These are phyloP conservation scores for Geophilus truncorum DNA, from an alignment of 2,888 invertebrate genomes.

Conservation along the genomic window DNA sequence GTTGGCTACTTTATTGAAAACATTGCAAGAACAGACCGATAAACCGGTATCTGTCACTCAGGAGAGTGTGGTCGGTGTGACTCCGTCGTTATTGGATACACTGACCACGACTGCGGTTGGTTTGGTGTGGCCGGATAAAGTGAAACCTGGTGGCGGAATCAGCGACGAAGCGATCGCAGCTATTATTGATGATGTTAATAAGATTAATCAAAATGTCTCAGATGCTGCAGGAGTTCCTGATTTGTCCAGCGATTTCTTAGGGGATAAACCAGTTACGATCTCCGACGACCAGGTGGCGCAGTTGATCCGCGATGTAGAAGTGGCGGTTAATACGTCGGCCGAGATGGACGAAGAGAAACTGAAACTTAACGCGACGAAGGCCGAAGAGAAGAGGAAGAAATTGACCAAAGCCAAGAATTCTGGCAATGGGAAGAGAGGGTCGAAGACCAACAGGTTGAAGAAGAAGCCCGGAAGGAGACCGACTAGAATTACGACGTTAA, in stretches of 20 bases:
- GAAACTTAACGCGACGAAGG: background rate
- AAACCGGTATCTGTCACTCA: background rate
- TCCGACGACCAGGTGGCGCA: background rate
- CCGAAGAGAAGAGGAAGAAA: background rate
- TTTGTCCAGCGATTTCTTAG: background rate
- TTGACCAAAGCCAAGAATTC: background rate
- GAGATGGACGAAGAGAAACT: background rate
- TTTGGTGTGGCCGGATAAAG: slow-evolving; percentile 9
- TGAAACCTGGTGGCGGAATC: slow-evolving; percentile 32
- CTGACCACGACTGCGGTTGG: background rate
- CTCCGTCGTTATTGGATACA: background rate
- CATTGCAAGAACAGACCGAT: background rate
- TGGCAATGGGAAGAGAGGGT: slow-evolving; percentile 8
- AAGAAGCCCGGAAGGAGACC: background rate
- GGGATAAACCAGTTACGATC: background rate
- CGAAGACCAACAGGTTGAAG: background rate
- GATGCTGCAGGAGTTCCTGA: background rate
- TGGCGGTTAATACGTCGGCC: background rate
- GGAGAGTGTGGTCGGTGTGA: background rate
- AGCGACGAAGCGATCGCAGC: slow-evolving; percentile 20
- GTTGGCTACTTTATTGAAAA: background rate
- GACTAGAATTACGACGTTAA: background rate
- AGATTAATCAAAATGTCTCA: background rate
- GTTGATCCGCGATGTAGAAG: slow-evolving; percentile 1
- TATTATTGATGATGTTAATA: slow-evolving; percentile 11